Evolutionary conservation across 2,113 vertebrate species (phyloP).

Genomic region (Sinocyclocheilus anshuiensis): DNA sequence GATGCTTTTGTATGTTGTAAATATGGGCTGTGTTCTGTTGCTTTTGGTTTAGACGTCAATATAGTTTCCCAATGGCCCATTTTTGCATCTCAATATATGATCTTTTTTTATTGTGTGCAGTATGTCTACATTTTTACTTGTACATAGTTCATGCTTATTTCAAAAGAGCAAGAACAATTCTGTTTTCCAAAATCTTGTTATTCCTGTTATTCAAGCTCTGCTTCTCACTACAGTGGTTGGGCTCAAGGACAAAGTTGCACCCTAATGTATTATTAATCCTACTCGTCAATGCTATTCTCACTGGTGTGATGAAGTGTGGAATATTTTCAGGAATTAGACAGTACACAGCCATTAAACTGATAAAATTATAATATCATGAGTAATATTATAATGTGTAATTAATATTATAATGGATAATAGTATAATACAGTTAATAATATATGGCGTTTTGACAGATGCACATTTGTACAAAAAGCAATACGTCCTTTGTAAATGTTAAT

Average conservation of each 20-base stretch:
- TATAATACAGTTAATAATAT: background rate
- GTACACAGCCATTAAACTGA: background rate
- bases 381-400: background rate
- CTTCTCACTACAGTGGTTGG: background rate
- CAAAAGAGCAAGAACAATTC: background rate
- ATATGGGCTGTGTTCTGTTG: background rate
- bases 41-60: background rate
- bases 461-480: background rate
- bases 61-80: background rate
- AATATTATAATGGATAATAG: background rate
- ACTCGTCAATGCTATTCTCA: background rate
- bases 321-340: background rate
- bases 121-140: background rate
- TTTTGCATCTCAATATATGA: background rate
- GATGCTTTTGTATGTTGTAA: too few relatives aligned
- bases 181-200: background rate
- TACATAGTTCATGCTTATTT: background rate
- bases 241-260: slow-evolving; percentile 9
- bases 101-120: background rate
- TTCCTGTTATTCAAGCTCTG: background rate
- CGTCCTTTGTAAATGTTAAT: background rate
- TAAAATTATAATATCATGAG: background rate
- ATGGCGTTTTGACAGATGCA: background rate
- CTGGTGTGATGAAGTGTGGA: background rate
- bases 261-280: slow-evolving; percentile 33